Evolutionary conservation across 2,888 invertebrate genomes (phyloP).

Genomic region (Caprella mutica): DNA sequence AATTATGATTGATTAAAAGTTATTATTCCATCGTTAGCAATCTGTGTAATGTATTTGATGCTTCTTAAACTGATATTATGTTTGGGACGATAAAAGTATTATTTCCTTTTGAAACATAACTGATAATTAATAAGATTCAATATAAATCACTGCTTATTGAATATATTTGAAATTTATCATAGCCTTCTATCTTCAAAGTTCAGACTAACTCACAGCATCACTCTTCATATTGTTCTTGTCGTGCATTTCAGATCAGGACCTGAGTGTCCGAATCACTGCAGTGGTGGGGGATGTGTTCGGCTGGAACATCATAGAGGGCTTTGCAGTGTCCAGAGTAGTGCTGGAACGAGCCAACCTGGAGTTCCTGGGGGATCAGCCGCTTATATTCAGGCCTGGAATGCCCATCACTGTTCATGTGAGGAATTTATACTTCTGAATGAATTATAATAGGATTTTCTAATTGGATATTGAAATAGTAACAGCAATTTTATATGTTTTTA

Average conservation of each 20-base stretch:
- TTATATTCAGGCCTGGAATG: slow-evolving; percentile 91
- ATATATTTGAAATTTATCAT: background rate
- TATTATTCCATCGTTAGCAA: too few relatives aligned
- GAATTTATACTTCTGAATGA: too few relatives aligned
- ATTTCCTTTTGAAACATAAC: background rate
- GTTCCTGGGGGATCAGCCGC: slow-evolving; percentile 79
- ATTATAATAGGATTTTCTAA: too few relatives aligned
- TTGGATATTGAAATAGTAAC: too few relatives aligned
- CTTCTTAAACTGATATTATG: too few relatives aligned
- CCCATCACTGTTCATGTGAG: slow-evolving; percentile 73
- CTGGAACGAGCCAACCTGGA: slow-evolving; percentile 20
- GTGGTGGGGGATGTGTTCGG: slow-evolving; percentile 28
- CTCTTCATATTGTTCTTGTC: too few relatives aligned
- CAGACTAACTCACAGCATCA: too few relatives aligned
- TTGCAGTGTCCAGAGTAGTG: slow-evolving; percentile 25
- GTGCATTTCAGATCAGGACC: slow-evolving; percentile 6
- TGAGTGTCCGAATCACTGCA: slow-evolving; percentile 9
- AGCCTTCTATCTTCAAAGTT: background rate
- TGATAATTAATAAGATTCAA: background rate
- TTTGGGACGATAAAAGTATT: background rate
- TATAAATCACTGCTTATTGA: background rate
- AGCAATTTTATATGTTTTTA: too few relatives aligned
- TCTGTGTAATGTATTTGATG: too few relatives aligned
- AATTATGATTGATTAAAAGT: too few relatives aligned
- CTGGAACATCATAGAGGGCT: slow-evolving; percentile 23